Evolutionary conservation across 1,140 invertebrate species (phyloP).

Genomic region (Zaprionus vittiger): DNA sequence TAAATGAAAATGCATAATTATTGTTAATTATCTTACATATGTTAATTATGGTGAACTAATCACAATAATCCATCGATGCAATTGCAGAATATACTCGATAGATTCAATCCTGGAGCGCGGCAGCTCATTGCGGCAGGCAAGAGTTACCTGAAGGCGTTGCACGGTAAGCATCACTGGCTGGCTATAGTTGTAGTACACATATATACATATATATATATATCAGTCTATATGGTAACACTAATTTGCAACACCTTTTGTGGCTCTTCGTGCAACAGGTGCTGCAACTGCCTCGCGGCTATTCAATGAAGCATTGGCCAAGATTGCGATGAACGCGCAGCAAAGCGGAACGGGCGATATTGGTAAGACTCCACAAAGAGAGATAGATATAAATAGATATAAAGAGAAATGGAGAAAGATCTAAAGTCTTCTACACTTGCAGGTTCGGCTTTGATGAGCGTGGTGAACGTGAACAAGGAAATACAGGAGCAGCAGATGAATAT

Average conservation of each 20-base stretch:
- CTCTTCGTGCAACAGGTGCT: slow-evolving; percentile 88
- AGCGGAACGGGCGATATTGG: slow-evolving; percentile 95
- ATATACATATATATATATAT: not conserved
- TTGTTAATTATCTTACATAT: slow-evolving; percentile 50
- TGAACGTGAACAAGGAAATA: slow-evolving; percentile 96
- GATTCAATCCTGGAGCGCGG: slow-evolving; percentile 96
- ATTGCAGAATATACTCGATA: slow-evolving; percentile 96
- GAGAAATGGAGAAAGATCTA: not conserved
- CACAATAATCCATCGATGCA: slow-evolving; percentile 43
- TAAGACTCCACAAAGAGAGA: slow-evolving; percentile 84
- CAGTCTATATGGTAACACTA: slow-evolving; percentile 54
- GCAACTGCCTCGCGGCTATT: slow-evolving; percentile 94
- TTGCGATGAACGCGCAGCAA: slow-evolving; percentile 94
- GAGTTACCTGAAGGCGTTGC: slow-evolving; percentile 95
- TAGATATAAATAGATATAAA: too few species aligned
- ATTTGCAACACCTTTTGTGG: slow-evolving; percentile 75
- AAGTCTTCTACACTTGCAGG: slow-evolving; percentile 86
- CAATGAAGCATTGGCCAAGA: slow-evolving; percentile 93
- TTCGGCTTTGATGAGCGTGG: slow-evolving; percentile 94
- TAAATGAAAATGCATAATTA: slow-evolving; percentile 50
- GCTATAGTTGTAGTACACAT: slow-evolving; percentile 13
- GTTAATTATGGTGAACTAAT: slow-evolving; percentile 16
- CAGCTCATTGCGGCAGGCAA: slow-evolving; percentile 97
- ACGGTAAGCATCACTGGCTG: slow-evolving; percentile 89
- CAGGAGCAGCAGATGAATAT: slow-evolving; percentile 97